Conservation (phyloP, 2,797 vertebrate genomes). For the Microctenopoma lineatum region DNA sequence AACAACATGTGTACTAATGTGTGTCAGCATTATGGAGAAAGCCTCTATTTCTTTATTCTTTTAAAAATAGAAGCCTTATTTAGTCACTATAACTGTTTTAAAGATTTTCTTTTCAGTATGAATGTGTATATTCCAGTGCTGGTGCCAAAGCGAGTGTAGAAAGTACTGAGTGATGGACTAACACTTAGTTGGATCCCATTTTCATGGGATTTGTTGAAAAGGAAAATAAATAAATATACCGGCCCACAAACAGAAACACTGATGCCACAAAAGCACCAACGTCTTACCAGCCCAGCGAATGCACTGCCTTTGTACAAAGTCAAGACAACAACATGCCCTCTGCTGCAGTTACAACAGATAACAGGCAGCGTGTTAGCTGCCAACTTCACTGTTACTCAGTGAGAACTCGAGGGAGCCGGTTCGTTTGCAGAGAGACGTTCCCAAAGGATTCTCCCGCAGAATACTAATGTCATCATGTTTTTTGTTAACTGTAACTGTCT, state of each 20-base stretch:
- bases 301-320: conserved; percentile 10
- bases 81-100: too few species aligned
- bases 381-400: conserved; percentile 9
- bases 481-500: conserved; percentile 3
- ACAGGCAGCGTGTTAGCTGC: conserved; percentile 20
- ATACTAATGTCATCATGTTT: conserved; percentile 33
- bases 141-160: background rate
- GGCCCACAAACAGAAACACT: background rate
- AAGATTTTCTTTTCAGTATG: background rate
- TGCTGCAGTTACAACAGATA: conserved; percentile 29
- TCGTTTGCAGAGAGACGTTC: conserved; percentile 8
- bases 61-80: background rate
- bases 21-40: too few species aligned
- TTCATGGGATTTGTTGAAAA: conserved; percentile 15
- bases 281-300: conserved; percentile 3
- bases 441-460: conserved; percentile 13
- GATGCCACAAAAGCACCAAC: background rate
- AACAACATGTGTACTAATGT: background rate
- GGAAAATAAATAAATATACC: background rate
- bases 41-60: background rate
- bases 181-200: background rate
- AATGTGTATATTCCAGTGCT: background rate
- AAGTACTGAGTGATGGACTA: background rate
- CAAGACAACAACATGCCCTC: conserved; percentile 1
- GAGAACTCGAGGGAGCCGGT: conserved; percentile 9